Base-by-base conservation (phyloP, 2,888 invertebrate species). In the Druceiella hillmani region DNA sequence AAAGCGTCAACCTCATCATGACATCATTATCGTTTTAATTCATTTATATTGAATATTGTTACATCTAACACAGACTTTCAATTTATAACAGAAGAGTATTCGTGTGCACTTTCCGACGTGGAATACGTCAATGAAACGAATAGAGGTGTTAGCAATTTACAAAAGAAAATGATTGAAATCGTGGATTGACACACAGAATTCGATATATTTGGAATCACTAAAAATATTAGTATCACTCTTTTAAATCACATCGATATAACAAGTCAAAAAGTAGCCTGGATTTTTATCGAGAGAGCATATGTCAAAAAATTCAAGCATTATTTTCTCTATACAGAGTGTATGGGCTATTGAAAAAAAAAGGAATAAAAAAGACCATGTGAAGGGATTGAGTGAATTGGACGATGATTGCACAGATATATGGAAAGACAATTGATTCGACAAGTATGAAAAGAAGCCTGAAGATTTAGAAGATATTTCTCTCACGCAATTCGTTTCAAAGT, bases 381-480 rank as follows among this genome's bases (percentile, higher is more conserved):
- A 58, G 43, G 54, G 62, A 49, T 47, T 58, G 33, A 47, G 43
- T 36, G 51, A 41, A 15, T 32, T 58, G 32, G 55, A 52, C 29
- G 58, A 49, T 39, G 51, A 58, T 49, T 52, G 48, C 31, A 55
- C 53, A 5, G 52, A 66, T 38, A 47, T 64, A 17, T 64, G 62
- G 61, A 61, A 55, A 40, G 56, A 60, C 38, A 57, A 62, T 50
- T 58, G 57, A 49, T 55, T 62, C 30, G 57, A 61, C 33, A 58
- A 57, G 34, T 64, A 64, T 45, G 53, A 64, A 48, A 51, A 58
- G 47, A 41, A 62, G 43, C 62, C 60, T 33, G 48, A 50, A 41
- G 52, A 55, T 35, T 45, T 64, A 4, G 35, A 51, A 36, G 30
- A 54, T 35, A 42, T 59, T 29, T 53, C 55, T 32, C 48, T 64